Base-by-base conservation (phyloP, 2,888 invertebrate species). In the Tinea pellionella region DNA sequence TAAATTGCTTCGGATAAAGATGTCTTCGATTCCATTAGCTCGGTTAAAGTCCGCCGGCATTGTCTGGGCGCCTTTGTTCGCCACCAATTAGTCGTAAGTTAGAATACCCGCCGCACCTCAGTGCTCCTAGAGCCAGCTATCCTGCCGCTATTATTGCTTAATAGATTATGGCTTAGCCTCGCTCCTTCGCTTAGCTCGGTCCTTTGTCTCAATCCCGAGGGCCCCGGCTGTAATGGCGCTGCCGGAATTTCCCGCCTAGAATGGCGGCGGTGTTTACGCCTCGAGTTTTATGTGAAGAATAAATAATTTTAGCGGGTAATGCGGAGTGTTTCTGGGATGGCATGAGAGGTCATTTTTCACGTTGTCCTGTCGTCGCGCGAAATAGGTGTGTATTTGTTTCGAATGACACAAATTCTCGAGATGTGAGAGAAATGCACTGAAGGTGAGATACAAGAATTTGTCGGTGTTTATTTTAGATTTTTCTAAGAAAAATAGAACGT, bases 31-130 rank as follows among this genome's bases (percentile, higher is more conserved):
- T 65, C 75, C 71, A 77, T 80, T 79, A 77, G 69, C 67, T 68
- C 66, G 68, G 65, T 63, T 43, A 30, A 42, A 59, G 24, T 67
- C 65, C 64, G 66, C 42, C 15, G 16, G 70, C 69, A 70, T 72
- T 74, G 71, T 75, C 70, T 72, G 69, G 65, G 66, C 65, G 65
- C 71, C 77, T 78, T 83, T 83, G 82, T 83, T 76, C 77, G 61
- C 64, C 71, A 69, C 75, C 83, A 83, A 63, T 61, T 63, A 62
- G 61, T 63, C 62, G 59, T 59, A 62, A 64, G 65, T 65, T 66
- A 65, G 63, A 63, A 60, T 61, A 53, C 59, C 65, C 65, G 61
- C 65, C 64, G 63, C 66, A 64, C 65, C 67, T 64, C 62, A 63
- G 63, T 59, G 63, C 61, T 61, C 61, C 60, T 43, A 41, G 37